Conservation (phyloP, 2,113 vertebrate genomes). For the Chunga burmeisteri region DNA sequence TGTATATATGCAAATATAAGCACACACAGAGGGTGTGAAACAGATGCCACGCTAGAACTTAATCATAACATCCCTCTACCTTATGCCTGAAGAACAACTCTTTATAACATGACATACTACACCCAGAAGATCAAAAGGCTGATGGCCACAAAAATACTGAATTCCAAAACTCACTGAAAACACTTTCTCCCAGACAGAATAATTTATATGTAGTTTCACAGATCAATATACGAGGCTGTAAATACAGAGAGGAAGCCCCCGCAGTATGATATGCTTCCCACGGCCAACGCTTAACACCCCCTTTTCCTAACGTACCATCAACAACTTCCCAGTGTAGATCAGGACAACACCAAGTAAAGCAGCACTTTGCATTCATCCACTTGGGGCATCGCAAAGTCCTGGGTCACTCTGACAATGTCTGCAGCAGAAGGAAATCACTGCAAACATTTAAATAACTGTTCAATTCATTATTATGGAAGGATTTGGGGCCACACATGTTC, state of each 20-base stretch:
- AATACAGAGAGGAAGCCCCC: background rate
- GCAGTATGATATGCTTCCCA: background rate
- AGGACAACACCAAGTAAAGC: slow-evolving; percentile 20
- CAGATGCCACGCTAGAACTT: background rate
- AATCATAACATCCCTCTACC: background rate
- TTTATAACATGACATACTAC: background rate
- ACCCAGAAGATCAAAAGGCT: background rate
- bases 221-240: background rate
- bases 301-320: slow-evolving; percentile 19
- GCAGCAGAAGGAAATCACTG: slow-evolving; percentile 46
- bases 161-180: background rate
- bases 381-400: slow-evolving; percentile 24
- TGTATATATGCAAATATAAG: background rate
- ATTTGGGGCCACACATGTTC: background rate
- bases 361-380: slow-evolving; percentile 43
- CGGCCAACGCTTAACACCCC: background rate
- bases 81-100: background rate
- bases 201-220: background rate
- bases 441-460: slow-evolving; percentile 43
- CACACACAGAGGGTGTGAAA: background rate
- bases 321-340: slow-evolving; percentile 1
- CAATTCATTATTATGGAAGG: background rate
- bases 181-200: background rate
- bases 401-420: slow-evolving; percentile 23
- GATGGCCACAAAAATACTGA: background rate